Conservation (phyloP, 2,888 invertebrate genomes). For the Ypsolopha scabrella region DNA sequence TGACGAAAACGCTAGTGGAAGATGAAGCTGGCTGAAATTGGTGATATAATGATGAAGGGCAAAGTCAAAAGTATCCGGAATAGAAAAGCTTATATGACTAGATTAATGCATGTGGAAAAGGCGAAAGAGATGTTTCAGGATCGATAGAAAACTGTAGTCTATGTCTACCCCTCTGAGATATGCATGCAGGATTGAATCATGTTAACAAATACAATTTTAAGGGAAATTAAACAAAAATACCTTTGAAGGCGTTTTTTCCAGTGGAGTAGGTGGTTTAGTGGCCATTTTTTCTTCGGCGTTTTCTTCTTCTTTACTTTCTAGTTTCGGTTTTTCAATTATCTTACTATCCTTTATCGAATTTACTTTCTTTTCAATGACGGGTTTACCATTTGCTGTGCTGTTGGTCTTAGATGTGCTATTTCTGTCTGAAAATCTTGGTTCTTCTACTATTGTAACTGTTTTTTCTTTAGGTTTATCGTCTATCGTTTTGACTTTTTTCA, state of each 20-base stretch:
- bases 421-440: conserved; percentile 29
- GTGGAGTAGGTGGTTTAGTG: conserved; percentile 52
- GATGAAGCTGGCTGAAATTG: too few relatives aligned
- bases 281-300: conserved; percentile 52
- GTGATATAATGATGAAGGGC: too few relatives aligned
- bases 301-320: conserved; percentile 24
- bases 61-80: too few relatives aligned
- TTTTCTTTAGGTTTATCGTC: conserved; percentile 14
- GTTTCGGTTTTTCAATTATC: conserved; percentile 25
- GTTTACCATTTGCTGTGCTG: conserved; percentile 3
- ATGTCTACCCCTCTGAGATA: too few relatives aligned
- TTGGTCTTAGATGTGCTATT: conserved; percentile 13
- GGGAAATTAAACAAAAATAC: conserved; percentile 20
- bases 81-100: too few relatives aligned
- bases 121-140: too few relatives aligned
- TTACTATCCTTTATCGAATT: conserved; percentile 10
- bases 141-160: too few relatives aligned
- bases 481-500: conserved; percentile 27
- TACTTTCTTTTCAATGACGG: conserved; percentile 1
- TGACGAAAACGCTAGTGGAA: too few relatives aligned
- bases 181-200: not conserved
- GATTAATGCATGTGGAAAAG: too few relatives aligned
- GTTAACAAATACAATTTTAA: not conserved
- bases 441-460: conserved; percentile 54
- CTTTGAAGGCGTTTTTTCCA: conserved; percentile 53